Base-by-base conservation (phyloP, 2,113 vertebrate genomes). In the Dissostichus mawsoni region DNA sequence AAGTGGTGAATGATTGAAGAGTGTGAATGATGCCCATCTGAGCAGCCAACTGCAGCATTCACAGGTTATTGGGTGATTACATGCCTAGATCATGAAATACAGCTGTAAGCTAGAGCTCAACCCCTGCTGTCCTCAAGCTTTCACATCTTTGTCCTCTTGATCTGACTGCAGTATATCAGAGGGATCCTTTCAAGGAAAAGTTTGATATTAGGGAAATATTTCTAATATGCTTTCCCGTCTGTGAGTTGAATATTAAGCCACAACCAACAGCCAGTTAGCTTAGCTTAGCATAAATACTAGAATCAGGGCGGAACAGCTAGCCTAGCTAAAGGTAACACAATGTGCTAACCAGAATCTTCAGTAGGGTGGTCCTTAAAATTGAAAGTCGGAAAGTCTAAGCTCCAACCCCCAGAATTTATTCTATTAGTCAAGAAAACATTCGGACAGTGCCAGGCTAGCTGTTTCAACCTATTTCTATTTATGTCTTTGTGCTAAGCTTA, bases 1-100 rank as follows among this genome's bases (percentile, higher is more conserved):
- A 71, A 53, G 16, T 72, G 57, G 47, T 75, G 20, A 82, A 41
- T 25, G 69, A 82, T 58, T 17, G 48, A 52, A 2, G 18, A 73
- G 78, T 61, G 69, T 61, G 67, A 74, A 74, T 75, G 73, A 44
- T 69, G 33, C 14, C 59, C 75, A 63, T 87, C 58, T 84, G 76
- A 83, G 57, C 44, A 41, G 67, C 56, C 23, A 74, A 16, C 23
- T 23, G 41, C 36, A 68, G 55, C 73, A 14, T 44, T 47, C 3
- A 2, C 29, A 63, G 29, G 18, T 48, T 75, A 66, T 63, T 36
- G 8, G 23, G 68, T n/a, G 59, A 55, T 71, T 20, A 48, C 23
- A 41, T 25, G 68, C 29, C n/a, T 13, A 5, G 5, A 63, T 62
- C 4, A 69, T 71, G 63, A 84, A 75, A 62, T 69, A 65, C 9